These are phyloP conservation scores for Teleopsis dalmanni DNA, from an alignment of 1,140 invertebrate genomes.

Conservation along the genomic window DNA sequence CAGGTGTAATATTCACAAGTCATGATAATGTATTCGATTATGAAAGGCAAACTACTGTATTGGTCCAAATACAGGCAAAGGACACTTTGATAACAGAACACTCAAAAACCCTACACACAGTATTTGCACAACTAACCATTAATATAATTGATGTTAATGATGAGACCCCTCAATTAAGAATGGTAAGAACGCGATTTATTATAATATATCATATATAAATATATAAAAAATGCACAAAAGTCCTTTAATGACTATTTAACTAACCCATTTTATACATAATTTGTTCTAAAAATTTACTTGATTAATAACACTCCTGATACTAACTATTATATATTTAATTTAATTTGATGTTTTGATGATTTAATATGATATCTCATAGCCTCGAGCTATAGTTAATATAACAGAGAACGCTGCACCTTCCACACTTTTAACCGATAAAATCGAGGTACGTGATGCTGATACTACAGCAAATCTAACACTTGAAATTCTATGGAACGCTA, in stretches of 20 bases:
- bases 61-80: constrained; percentile 40
- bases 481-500: constrained; percentile 49
- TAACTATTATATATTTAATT: no score
- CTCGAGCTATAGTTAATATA: constrained; percentile 42
- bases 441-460: constrained; percentile 50
- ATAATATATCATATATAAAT: no score
- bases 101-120: constrained; percentile 37
- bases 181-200: constrained; percentile 29
- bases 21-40: constrained; percentile 50
- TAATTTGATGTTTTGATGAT: no score
- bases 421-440: constrained; percentile 37
- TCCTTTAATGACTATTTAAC: no score
- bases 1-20: constrained; percentile 46
- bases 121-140: constrained; percentile 48
- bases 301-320: no score
- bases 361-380: constrained; percentile 33
- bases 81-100: constrained; percentile 43
- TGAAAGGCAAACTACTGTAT: constrained; percentile 48
- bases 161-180: constrained; percentile 47
- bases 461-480: constrained; percentile 48
- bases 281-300: no score
- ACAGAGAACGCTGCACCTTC: constrained; percentile 48
- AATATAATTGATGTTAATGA: constrained; percentile 52
- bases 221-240: no score
- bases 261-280: no score